Conservation (phyloP, 2,797 vertebrate genomes). For the Chelidonichthys spinosus region DNA sequence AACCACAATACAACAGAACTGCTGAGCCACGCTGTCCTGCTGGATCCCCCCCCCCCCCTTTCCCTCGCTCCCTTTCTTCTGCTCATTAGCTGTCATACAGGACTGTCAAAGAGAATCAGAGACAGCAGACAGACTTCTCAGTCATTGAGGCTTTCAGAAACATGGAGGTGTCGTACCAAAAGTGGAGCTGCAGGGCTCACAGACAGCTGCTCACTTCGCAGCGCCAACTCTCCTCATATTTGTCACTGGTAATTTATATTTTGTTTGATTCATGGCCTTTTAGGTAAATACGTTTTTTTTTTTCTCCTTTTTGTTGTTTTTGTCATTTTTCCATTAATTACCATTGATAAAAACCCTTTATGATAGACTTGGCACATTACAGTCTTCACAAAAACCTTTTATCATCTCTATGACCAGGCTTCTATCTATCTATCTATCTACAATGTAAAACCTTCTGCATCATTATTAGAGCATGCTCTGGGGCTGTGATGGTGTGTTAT, state of each 20-base stretch:
- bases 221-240: slow-evolving; percentile 9
- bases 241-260: slow-evolving; percentile 24
- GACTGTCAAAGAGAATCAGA: slow-evolving; percentile 66
- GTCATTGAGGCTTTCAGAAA: slow-evolving; percentile 22
- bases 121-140: slow-evolving; percentile 24
- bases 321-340: background rate
- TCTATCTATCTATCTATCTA: too few species aligned
- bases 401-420: too few species aligned
- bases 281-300: background rate
- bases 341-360: too few species aligned
- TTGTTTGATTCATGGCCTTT: slow-evolving; percentile 4
- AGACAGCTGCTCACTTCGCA: slow-evolving; percentile 56
- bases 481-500: too few species aligned
- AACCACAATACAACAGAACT: slow-evolving; percentile 55
- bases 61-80: slow-evolving; percentile 9
- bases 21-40: slow-evolving; percentile 67
- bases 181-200: slow-evolving; percentile 35
- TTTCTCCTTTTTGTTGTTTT: background rate
- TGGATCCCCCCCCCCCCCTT: slow-evolving; percentile 38
- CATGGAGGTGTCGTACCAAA: slow-evolving; percentile 39
- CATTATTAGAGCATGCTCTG: too few species aligned
- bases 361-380: too few species aligned
- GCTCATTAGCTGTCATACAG: slow-evolving; percentile 59
- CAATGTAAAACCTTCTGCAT: too few species aligned
- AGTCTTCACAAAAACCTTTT: too few species aligned